phyloP scores from a whole-genome alignment of 2,113 vertebrate species.

The Macrotis lagotis region DNA sequence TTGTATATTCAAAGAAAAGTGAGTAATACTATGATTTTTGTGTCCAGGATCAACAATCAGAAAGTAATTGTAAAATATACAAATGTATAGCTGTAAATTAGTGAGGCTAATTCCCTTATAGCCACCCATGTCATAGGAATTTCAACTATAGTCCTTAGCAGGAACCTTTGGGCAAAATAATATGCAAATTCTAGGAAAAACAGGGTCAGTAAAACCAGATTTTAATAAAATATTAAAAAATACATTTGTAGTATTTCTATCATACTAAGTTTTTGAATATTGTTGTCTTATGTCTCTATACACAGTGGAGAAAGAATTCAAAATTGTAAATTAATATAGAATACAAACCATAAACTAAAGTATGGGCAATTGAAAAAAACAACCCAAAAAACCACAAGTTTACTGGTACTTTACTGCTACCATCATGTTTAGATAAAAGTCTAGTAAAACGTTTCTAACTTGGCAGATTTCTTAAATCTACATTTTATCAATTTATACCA shows the following conservation, averaged over 20 bases:
- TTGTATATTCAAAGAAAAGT: not conserved
- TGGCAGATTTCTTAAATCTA: not conserved
- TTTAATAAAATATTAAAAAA: not conserved
- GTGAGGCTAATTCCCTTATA: not conserved
- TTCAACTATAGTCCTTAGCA: not conserved
- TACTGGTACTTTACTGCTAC: not conserved
- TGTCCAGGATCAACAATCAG: not conserved
- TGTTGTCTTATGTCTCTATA: not conserved
- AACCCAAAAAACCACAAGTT: not conserved
- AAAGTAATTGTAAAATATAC: not conserved
- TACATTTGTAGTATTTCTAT: not conserved
- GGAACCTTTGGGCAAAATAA: not conserved
- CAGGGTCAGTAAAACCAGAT: not conserved
- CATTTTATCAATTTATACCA: not conserved
- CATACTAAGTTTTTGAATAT: constrained; percentile 40
- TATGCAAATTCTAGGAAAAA: not conserved
- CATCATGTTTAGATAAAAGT: constrained; percentile 4
- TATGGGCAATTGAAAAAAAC: not conserved
- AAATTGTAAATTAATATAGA: not conserved
- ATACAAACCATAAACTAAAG: not conserved
- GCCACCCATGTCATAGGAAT: not conserved
- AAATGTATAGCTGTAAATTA: not conserved
- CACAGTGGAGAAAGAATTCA: constrained; percentile 20
- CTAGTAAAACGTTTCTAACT: not conserved
- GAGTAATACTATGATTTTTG: not conserved